Conservation (phyloP, 2,888 invertebrate species). For the Thera obeliscata region DNA sequence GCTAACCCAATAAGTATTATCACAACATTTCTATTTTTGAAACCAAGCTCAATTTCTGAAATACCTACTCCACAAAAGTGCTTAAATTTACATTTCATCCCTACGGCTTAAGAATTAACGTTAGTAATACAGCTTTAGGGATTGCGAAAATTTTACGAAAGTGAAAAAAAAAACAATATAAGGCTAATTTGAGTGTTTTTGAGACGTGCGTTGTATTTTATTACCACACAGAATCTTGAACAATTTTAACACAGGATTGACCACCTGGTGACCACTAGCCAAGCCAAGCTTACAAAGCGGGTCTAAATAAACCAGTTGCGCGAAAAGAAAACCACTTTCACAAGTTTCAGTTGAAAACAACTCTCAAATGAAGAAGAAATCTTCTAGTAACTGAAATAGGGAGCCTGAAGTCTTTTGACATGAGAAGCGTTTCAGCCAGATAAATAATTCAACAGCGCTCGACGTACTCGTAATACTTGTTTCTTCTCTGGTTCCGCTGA, state of each 20-base stretch:
- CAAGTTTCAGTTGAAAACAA: conserved; percentile 9
- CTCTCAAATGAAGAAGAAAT: conserved; percentile 12
- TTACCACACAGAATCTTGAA: not conserved
- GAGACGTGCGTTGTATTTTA: not conserved
- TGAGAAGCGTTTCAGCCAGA: conserved; percentile 40
- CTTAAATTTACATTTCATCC: conserved; percentile 3
- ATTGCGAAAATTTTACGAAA: not conserved
- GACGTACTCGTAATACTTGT: conserved; percentile 1
- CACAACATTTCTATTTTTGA: conserved; percentile 12
- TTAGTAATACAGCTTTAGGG: conserved; percentile 2
- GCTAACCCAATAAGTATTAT: conserved; percentile 3
- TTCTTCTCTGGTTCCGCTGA: conserved; percentile 3
- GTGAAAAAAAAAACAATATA: not conserved
- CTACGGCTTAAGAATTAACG: conserved; percentile 6
- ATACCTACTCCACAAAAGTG: conserved; percentile 10
- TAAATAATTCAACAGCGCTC: conserved; percentile 41
- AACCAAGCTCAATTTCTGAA: conserved; percentile 14
- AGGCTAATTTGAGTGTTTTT: not conserved
- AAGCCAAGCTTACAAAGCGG: no score
- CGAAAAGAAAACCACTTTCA: conserved; percentile 1
- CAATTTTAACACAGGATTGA: no score
- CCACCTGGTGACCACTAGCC: no score
- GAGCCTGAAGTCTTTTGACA: conserved; percentile 31
- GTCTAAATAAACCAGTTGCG: not conserved
- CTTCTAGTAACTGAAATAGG: conserved; percentile 13